Evolutionary conservation across 2,797 vertebrate genomes (phyloP), one percentile per base, ranked within the genome.

Genomic region (Sciurus carolinensis): DNA sequence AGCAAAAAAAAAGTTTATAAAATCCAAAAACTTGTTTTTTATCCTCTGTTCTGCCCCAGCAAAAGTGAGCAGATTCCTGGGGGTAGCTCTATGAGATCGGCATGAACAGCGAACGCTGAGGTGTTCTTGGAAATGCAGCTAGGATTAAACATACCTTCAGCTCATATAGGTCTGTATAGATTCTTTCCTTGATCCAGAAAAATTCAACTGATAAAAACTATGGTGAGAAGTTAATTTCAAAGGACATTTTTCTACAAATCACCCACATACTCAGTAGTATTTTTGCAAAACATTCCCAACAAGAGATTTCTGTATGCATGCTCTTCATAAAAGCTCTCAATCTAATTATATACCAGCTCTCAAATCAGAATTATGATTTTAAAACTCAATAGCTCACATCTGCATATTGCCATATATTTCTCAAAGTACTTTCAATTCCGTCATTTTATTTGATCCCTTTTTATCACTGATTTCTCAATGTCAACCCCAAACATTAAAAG

Each of bases 141-240:
- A 89, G 24, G 39, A 66, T 75, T 79, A 71, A 42, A 93, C 73
- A 83, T 39, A 92, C 26, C 72, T 83, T n/a, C 87, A 69, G 52
- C 47, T 79, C 85, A 44, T 42, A 83, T 14, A 93, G 44, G 7
- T 71, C 72, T 87, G 67, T 52, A 72, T 17, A 93, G 52, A 30
- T 66, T 57, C 13, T 86, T 50, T 90, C 22, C 39, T 80, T 71
- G 71, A 91, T 87, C 36, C 80, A 93, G 94, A 94, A 95, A 95
- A 88, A 84, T 71, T 26, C 59, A 90, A 77, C 22, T 81, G 67
- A 93, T 52, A 84, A 91, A 76, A 64, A 39, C n/a, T 62, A 18
- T 42, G 26, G 14, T 20, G 24, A 62, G 57, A 73, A 64, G 54
- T 86, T 30, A 17, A 77, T 88, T 92, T 92, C 76, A 95, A 95